Base-by-base conservation (phyloP, 2,888 invertebrate species). In the Thymelicus lineola region DNA sequence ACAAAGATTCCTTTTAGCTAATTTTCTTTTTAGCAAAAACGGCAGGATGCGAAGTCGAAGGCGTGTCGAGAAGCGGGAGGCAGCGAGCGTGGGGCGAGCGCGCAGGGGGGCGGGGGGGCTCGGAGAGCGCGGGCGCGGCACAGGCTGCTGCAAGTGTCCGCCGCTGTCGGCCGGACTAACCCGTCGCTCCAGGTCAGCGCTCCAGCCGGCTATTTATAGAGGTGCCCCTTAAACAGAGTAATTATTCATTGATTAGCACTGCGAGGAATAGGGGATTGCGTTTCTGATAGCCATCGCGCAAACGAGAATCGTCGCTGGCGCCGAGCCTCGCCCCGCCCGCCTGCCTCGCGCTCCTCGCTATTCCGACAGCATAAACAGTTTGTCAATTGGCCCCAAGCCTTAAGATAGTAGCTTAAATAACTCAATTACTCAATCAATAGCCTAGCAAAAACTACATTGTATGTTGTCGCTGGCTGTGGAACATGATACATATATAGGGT, bases 241-340 rank as follows among this genome's bases (percentile, higher is more conserved):
- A 93, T 93, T 93, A 93, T 93, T 93, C 93, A 93, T 93, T 93
- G 93, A 93, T 93, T 93, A 93, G 93, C 91, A 91, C 91, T 90
- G 91, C 91, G 87, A 90, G 92, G 92, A 93, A 92, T 93, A 92
- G 91, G 86, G 92, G 90, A 92, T 93, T 92, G 91, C 92, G 90
- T 90, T 90, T 87, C 89, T 90, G 93, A 93, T 93, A 92, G 90
- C 88, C 87, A 92, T 92, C 92, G 91, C 88, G 84, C 87, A 90
- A 91, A 92, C 91, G 84, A 90, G 91, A 90, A 90, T 86, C 85
- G 88, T 87, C 86, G 86, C 86, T 84, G 91, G 91, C 91, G 91
- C 91, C 90, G 83, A 78, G 81, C 80, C 81, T 80, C 82, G 81
- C 77, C 80, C 74, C 77, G 77, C 81, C 79, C 79, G 79, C 80